Percentiles rank a stretch among this genome's conserved stretches.
Conservation (phyloP, 1,140 invertebrate species). For the Schlechtendalia chinensis region DNA sequence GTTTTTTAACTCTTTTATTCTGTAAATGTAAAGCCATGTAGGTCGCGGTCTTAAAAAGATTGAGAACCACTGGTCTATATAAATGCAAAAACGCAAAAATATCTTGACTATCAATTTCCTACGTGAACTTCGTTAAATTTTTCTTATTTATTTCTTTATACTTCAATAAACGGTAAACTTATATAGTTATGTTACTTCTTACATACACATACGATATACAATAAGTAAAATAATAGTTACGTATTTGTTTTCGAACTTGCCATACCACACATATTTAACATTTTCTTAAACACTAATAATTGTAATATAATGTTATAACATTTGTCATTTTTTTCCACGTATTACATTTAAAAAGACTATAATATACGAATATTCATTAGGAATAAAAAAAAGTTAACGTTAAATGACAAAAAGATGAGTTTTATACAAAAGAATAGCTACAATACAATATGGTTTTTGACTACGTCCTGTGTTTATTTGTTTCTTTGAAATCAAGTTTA, state of each 20-base stretch:
- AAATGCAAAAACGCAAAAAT: background rate
- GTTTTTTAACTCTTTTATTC: no score
- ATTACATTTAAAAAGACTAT: background rate
- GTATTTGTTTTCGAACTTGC: background rate
- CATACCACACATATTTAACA: background rate
- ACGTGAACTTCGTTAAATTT: background rate
- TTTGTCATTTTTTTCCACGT: background rate
- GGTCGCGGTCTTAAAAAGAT: no score
- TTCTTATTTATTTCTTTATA: background rate
- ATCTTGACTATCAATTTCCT: background rate
- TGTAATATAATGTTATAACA: background rate
- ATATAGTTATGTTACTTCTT: no score
- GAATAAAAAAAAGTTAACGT: background rate
- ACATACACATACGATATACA: background rate
- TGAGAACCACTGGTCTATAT: no score
- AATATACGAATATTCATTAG: background rate
- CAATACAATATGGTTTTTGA: no score
- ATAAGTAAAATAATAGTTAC: background rate
- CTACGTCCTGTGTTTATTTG: background rate
- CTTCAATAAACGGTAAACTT: background rate
- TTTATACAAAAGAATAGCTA: background rate
- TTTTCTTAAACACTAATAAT: background rate
- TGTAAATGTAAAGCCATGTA: no score
- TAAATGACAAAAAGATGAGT: constrained; percentile 18
- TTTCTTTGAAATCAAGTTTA: background rate